These are phyloP conservation scores for Diogma glabrata DNA, from an alignment of 2,888 invertebrate species.

Conservation along the genomic window DNA sequence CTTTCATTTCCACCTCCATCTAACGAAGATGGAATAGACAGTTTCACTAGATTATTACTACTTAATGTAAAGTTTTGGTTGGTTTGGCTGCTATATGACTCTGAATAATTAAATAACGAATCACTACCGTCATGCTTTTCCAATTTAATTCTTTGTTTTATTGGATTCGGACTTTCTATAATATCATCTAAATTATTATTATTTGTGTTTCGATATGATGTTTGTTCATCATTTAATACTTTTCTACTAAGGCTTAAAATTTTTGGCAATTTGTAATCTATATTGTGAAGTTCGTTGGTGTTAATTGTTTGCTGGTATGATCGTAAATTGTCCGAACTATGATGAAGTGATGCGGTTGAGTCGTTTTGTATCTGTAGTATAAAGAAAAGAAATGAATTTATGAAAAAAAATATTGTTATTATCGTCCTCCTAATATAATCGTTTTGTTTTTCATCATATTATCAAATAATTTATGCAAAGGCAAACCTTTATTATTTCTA, in stretches of 20 bases:
- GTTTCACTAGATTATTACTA: no score
- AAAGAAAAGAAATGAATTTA: background rate
- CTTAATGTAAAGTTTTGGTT: no score
- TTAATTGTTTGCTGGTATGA: background rate
- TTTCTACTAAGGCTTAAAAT: background rate
- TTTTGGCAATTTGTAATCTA: no score
- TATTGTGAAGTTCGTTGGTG: background rate
- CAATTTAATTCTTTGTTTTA: constrained; percentile 1
- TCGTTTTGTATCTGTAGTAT: background rate
- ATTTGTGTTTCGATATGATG: no score
- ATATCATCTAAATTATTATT: constrained; percentile 14
- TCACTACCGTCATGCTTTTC: constrained; percentile 9
- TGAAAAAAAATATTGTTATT: background rate
- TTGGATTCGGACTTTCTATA: constrained; percentile 15
- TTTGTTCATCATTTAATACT: background rate
- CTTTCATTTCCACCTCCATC: no score
- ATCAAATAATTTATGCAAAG: background rate
- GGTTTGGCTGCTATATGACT: no score
- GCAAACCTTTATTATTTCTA: no score
- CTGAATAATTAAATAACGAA: constrained; percentile 6
- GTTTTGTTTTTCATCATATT: no score
- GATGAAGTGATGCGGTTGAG: constrained; percentile 9
- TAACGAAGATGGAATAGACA: no score
- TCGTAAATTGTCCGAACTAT: constrained; percentile 17
- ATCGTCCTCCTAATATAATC: background rate